These are phyloP conservation scores for Thymelicus sylvestris DNA, from an alignment of 2,888 invertebrate species.

Conservation along the genomic window DNA sequence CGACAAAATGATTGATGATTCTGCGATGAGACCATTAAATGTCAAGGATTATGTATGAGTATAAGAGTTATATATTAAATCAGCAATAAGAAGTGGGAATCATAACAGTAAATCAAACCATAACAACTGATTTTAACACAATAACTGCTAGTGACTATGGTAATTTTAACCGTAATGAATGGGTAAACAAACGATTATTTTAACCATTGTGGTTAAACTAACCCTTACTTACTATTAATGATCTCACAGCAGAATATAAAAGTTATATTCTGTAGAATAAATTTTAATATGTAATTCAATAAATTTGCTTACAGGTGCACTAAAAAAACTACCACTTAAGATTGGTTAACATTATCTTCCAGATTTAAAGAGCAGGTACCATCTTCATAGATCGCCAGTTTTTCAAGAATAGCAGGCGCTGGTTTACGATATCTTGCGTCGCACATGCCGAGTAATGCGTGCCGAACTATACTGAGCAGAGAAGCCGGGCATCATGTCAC, in stretches of 20 bases:
- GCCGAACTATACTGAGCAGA: constrained; percentile 60
- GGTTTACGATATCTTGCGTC: constrained; percentile 73
- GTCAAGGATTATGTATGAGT: too few relatives aligned
- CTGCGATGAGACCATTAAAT: background rate
- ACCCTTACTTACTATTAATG: background rate
- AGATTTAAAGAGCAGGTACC: constrained; percentile 58
- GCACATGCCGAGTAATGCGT: constrained; percentile 72
- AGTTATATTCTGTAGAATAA: too few relatives aligned
- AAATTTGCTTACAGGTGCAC: background rate
- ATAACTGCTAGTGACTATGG: too few relatives aligned
- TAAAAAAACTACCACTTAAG: background rate
- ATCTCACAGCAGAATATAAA: background rate
- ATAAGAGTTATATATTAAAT: too few relatives aligned
- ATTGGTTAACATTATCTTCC: constrained; percentile 33
- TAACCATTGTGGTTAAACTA: background rate
- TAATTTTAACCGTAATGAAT: too few relatives aligned
- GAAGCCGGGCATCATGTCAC: constrained; percentile 82
- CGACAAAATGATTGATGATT: background rate
- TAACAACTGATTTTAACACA: too few relatives aligned
- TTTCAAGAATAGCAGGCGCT: constrained; percentile 79
- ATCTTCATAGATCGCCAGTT: constrained; percentile 82
- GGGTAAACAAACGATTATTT: too few relatives aligned
- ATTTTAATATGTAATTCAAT: background rate
- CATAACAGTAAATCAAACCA: too few relatives aligned
- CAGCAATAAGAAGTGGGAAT: too few relatives aligned